Evolutionary conservation across 1,140 invertebrate species (phyloP), one percentile per base, ranked within the genome.

Genomic region (Pygmarrhopalites habei): DNA sequence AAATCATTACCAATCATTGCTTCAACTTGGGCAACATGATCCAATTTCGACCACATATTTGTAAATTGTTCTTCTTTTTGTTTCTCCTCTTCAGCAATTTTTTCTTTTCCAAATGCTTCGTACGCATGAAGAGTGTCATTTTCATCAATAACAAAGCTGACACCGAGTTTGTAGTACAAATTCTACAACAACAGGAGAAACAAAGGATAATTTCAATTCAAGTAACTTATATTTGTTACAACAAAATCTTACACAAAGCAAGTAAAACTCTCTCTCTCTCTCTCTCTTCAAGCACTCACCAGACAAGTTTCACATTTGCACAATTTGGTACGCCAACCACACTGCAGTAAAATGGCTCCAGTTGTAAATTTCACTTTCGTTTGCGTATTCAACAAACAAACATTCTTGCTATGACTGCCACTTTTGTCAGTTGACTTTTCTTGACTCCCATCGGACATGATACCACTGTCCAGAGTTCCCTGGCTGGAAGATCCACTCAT

Each of bases 81-180:
- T 74, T 51, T 74, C 68, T 58, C 65, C 19, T 41, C 32, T n/a
- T 59, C 30, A n/a, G 73, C 76, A 19, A 60, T 60, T 81, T 82
- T 69, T 1, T 78, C 77, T 77, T 83, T 84, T 2, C 87, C 87
- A 67, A 86, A 82, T 71, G 86, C 85, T 78, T 96, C 92, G 76
- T 97, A 97, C 1, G 82, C 82, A 62, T 83, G 82, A 0, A 95
- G 87, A 25, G 89, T 92, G 72, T 98, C 94, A 68, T 86, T 82
- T 14, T 80, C 76, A 77, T 95, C 91, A 5, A 86, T 74, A 35
- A 97, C 74, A 77, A 86, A 97, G 46, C 77, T 71, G 15, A 92
- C 75, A 28, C 82, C 79, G 30, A 85, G 75, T 30, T 81, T 77
- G 71, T 82, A 80, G 71, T 92, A 92, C 72, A 87, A 77, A 61